phyloP scores from a whole-genome alignment of 2,113 vertebrate species.

The Crotalus horridus region DNA sequence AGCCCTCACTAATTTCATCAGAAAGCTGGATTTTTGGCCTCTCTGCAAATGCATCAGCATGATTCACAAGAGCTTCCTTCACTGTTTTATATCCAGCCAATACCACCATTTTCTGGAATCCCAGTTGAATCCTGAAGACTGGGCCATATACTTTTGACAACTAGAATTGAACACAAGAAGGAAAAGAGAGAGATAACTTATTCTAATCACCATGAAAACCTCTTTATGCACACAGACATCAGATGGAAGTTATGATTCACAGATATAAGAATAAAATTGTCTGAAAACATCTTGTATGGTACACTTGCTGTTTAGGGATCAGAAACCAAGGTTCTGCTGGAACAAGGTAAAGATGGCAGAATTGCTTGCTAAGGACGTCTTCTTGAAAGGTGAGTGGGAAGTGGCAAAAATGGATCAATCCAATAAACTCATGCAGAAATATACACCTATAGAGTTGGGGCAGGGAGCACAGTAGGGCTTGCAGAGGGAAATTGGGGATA shows the following conservation, averaged over 20 bases:
- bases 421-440: not conserved
- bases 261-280: not conserved
- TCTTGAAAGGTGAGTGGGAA: not conserved
- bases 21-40: slow-evolving; percentile 54
- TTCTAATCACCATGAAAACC: not conserved
- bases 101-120: slow-evolving; percentile 55
- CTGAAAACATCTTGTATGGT: not conserved
- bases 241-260: not conserved
- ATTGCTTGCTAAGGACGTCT: not conserved
- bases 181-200: not conserved
- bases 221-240: not conserved
- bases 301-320: not conserved
- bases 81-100: slow-evolving; percentile 66
- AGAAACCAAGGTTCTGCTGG: not conserved
- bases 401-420: not conserved
- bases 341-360: not conserved
- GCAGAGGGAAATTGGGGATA: not conserved
- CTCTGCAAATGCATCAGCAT: slow-evolving; percentile 65
- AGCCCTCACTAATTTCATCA: slow-evolving; percentile 52
- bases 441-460: not conserved
- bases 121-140: slow-evolving; percentile 52
- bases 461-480: not conserved
- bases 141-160: slow-evolving; percentile 40
- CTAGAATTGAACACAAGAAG: not conserved
- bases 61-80: slow-evolving; percentile 66